phyloP scores from a whole-genome alignment of 1,140 invertebrate species.

The Hycleus phaleratus region DNA sequence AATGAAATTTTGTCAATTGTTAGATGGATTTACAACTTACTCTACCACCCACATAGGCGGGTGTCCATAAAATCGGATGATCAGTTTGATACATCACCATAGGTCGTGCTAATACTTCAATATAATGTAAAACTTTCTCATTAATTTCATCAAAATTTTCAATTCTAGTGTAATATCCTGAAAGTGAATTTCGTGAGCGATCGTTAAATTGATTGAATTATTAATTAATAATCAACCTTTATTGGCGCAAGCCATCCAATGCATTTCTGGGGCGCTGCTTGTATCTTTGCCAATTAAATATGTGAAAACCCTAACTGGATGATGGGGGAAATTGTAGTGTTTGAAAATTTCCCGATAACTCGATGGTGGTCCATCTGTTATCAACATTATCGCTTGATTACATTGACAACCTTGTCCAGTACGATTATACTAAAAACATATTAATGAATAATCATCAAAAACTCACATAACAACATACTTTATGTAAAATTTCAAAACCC shows the following conservation, averaged over 20 bases:
- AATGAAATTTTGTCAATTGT: background rate
- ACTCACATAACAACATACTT: slow-evolving; percentile 48
- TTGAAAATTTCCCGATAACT: slow-evolving; percentile 57
- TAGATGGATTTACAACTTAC: slow-evolving; percentile 48
- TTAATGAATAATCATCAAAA: slow-evolving; percentile 1
- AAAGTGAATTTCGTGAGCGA: slow-evolving; percentile 6
- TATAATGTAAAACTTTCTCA: slow-evolving; percentile 79
- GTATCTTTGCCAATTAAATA: slow-evolving; percentile 92
- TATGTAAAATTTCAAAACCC: slow-evolving; percentile 87
- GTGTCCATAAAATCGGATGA: slow-evolving; percentile 86
- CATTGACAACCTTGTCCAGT: slow-evolving; percentile 80
- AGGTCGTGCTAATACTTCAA: slow-evolving; percentile 83
- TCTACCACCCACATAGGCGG: slow-evolving; percentile 79
- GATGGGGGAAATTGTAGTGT: slow-evolving; percentile 85
- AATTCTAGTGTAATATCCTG: slow-evolving; percentile 37
- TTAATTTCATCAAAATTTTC: slow-evolving; percentile 44
- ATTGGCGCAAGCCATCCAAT: slow-evolving; percentile 92
- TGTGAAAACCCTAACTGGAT: slow-evolving; percentile 91
- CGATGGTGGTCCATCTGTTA: slow-evolving; percentile 85
- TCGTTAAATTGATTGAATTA: background rate
- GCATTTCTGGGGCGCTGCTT: slow-evolving; percentile 73
- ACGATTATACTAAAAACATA: slow-evolving; percentile 60
- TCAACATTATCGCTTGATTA: slow-evolving; percentile 96
- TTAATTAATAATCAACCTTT: slow-evolving; percentile 60
- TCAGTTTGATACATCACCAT: slow-evolving; percentile 85